Evolutionary conservation across 2,888 invertebrate species (phyloP).

Genomic region (Limnephilus rhombicus): DNA sequence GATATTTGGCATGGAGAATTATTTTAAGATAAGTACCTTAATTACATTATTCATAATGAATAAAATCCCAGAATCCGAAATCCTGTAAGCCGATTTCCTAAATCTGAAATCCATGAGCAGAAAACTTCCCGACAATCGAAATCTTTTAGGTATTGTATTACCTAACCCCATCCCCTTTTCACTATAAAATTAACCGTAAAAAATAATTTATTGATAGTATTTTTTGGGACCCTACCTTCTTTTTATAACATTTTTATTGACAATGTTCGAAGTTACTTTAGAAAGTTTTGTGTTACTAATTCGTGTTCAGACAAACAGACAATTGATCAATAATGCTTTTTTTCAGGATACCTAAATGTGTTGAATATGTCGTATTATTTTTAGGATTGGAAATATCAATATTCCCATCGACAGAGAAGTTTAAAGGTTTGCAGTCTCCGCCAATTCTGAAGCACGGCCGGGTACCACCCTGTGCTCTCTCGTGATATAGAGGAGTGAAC

Average conservation of each 20-base stretch:
- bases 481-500: constrained; percentile 91
- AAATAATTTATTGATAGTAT: too few relatives aligned
- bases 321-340: neutral
- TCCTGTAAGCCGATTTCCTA: neutral
- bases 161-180: too few relatives aligned
- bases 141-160: neutral
- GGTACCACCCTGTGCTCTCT: constrained; percentile 99
- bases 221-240: neutral
- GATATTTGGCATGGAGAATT: neutral
- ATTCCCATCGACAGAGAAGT: neutral
- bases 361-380: neutral
- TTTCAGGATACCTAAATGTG: neutral
- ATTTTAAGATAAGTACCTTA: neutral
- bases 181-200: too few relatives aligned
- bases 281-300: neutral
- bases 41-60: neutral
- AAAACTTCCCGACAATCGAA: neutral
- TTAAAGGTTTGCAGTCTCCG: neutral
- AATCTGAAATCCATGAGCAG: neutral
- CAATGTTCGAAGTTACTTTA: neutral
- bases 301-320: neutral
- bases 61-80: neutral
- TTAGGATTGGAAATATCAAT: neutral
- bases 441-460: constrained; percentile 78
- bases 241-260: neutral